Evolutionary conservation across 2,797 vertebrate genomes (phyloP).

Genomic region (Gymnocypris eckloni): DNA sequence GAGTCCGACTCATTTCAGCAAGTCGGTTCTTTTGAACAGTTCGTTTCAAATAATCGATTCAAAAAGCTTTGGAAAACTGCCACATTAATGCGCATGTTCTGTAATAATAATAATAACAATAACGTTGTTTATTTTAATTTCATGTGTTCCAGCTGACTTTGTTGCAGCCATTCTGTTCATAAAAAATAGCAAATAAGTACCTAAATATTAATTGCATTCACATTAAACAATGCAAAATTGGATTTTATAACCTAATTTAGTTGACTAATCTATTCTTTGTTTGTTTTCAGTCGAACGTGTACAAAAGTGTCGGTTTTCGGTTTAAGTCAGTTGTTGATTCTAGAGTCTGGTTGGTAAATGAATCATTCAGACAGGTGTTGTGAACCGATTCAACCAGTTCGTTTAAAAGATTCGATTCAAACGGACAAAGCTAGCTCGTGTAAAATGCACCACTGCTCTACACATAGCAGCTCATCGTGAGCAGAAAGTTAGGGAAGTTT

Average conservation of each 20-base stretch:
- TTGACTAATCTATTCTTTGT: background rate
- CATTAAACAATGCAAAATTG: background rate
- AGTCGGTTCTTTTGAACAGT: conserved; percentile 26
- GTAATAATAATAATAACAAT: background rate
- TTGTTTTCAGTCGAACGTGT: background rate
- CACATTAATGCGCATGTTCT: background rate
- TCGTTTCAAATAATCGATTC: background rate
- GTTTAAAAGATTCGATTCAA: conserved; percentile 8
- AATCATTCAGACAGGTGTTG: background rate
- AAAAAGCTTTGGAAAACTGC: background rate
- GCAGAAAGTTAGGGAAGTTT: background rate
- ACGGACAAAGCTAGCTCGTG: background rate
- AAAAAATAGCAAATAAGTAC: background rate
- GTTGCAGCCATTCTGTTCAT: background rate
- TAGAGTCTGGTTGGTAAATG: background rate
- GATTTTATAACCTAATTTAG: background rate
- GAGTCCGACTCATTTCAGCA: background rate
- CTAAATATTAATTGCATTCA: background rate
- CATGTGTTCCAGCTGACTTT: background rate
- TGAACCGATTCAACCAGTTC: conserved; percentile 11
- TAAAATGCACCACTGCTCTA: background rate
- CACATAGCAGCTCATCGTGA: background rate
- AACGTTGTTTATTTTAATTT: background rate
- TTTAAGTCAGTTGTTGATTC: background rate
- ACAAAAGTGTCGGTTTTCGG: background rate